Percentiles rank a stretch among this genome's conserved stretches.
These are phyloP conservation scores for Bufo bufo DNA, from an alignment of 2,113 vertebrate genomes.

Conservation along the genomic window DNA sequence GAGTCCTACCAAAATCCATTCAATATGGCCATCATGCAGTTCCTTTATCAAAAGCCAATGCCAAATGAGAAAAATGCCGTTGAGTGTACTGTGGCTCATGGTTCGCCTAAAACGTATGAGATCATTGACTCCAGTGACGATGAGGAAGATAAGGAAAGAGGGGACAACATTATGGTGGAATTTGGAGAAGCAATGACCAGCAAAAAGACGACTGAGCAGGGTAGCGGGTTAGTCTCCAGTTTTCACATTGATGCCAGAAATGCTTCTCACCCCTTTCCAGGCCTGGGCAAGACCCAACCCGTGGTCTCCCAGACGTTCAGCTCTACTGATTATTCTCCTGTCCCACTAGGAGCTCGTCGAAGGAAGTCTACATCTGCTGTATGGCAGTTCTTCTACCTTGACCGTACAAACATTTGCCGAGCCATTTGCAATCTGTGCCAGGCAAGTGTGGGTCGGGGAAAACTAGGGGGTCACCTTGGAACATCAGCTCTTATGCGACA, in stretches of 20 bases:
- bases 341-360: background rate
- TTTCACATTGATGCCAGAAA: background rate
- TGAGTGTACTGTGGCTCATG: background rate
- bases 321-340: no score
- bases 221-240: background rate
- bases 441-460: background rate
- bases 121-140: slow-evolving; percentile 21
- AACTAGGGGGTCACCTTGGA: background rate
- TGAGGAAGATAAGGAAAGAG: background rate
- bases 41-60: background rate
- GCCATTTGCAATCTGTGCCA: slow-evolving; percentile 44
- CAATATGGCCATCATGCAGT: background rate
- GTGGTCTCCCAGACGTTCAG: background rate
- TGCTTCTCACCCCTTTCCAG: background rate
- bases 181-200: background rate
- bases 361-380: background rate
- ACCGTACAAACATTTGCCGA: background rate
- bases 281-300: background rate
- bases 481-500: slow-evolving; percentile 22
- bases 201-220: slow-evolving; percentile 25
- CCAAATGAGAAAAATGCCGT: background rate
- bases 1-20: slow-evolving; percentile 15
- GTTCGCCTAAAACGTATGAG: background rate
- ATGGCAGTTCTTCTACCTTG: slow-evolving; percentile 39
- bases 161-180: background rate